phyloP scores from a whole-genome alignment of 2,797 vertebrate genomes.

The Threskiornis aethiopicus region DNA sequence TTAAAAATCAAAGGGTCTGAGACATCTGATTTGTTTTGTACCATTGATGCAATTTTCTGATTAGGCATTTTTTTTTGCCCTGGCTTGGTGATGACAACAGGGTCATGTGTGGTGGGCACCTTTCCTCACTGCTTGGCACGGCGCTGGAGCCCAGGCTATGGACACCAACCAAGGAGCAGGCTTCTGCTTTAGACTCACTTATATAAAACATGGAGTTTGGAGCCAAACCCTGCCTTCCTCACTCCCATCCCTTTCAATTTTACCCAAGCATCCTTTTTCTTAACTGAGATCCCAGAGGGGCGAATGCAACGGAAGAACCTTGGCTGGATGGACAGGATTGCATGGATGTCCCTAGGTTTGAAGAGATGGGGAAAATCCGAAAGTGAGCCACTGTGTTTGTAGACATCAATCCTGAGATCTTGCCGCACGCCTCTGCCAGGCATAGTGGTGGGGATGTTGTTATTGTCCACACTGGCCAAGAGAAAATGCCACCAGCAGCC shows the following conservation, averaged over 20 bases:
- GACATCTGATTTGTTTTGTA: neutral
- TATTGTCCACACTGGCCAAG: neutral
- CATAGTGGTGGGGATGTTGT: accelerated
- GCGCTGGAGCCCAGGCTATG: neutral
- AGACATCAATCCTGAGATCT: neutral
- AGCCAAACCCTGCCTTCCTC: neutral
- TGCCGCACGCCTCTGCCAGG: neutral
- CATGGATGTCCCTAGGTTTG: neutral
- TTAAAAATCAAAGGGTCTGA: neutral
- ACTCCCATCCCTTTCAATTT: neutral
- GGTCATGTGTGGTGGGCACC: neutral
- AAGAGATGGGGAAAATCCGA: neutral
- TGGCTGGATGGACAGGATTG: neutral
- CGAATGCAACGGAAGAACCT: neutral
- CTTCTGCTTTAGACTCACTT: neutral
- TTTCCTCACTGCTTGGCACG: neutral
- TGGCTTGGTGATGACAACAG: neutral
- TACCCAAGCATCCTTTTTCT: neutral
- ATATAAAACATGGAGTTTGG: neutral
- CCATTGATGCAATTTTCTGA: neutral
- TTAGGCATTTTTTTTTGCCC: neutral
- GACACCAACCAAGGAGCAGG: neutral
- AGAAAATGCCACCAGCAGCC: neutral
- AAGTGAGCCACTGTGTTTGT: neutral
- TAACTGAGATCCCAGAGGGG: neutral